Evolutionary conservation across 92 coral and sea anemone genomes (phyloP), one percentile per base, ranked within the genome.

Genomic region (Palythoa caribaeorum): DNA sequence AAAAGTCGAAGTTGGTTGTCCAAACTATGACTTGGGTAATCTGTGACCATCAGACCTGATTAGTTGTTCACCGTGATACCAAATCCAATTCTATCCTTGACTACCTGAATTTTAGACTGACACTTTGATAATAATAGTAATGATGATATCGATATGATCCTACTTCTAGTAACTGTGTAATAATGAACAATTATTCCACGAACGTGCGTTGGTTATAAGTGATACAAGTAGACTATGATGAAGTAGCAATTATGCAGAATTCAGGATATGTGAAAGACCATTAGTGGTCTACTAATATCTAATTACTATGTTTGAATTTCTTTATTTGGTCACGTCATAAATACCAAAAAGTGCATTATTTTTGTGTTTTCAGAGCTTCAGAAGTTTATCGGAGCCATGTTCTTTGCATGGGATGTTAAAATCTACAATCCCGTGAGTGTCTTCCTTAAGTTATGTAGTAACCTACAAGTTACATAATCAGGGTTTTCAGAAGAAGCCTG

Each of bases 311-410:
- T 15, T 55, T 10, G 9, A 8, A 55, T 55, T 55, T 55, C n/a
- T n/a, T 66, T 5, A n/a, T 6, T 9, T 66, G 35, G 1, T 21
- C 10, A 66, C n/a, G 17, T n/a, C 71, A 11, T 66, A 3, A 66
- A 12, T 19, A 11, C 12, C 5, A 28, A 83, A 28, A 21, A 5
- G 9, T 28, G 17, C 17, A 12, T 73, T 76, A 5, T 53, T 52
- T 28, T 47, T 15, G 35, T 68, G 38, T 16, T n/a, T 72, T 66
- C 83, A 96, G 99, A 96, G 84, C 94, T 96, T 73, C 99, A 96
- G 86, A 96, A 96, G 79, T 96, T 96, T 87, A 95, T 93, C 70
- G 99, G 99, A 52, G 98, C 99, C 39, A 87, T 96, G 76, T 96
- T 96, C 85, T 95, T 96, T 77, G 96, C 94, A 8, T 96, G 99